Base-by-base conservation (phyloP, 53 echinoderm and acorn worm species). In the Holothuria scabra region DNA sequence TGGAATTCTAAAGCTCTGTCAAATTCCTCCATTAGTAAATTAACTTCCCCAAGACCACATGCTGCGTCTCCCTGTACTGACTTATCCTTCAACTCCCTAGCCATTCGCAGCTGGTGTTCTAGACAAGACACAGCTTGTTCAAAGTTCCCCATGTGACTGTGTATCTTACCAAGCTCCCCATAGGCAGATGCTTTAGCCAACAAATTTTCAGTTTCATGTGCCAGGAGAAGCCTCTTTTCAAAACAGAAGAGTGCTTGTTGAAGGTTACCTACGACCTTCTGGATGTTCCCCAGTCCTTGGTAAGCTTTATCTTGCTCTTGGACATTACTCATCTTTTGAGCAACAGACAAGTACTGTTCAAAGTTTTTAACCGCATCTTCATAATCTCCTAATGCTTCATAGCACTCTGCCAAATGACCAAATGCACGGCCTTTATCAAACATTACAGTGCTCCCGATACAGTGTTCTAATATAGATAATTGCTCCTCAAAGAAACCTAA, bases 81-180 rank as follows among this genome's bases (percentile, higher is more conserved):
- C 75, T 91, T 94, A 79, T 99, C 93, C 52, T 84, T 90, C 85
- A 89, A 87, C 59, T 94, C 99, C 70, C 83, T 86, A 2, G 99
- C 91, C 20, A 99, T 79, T 41, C 88, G 79, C 66, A 99, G 83
- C 76, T 99, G 99, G 48, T 99, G 91, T 74, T 99, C 95, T 16
- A 99, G 74, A 79, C 99, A 99, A 4, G 99, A 99, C 82, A 99
- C 92, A 37, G 99, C 94, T 76, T 99, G 99, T 33, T 99, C 99
- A 91, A 95, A 99, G 86, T 95, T 99, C 16, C 99, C 99, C 94
- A 99, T 94, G 62, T 95, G 88, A 56, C 99, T 99, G 67, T 99
- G 99, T 23, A 99, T 78, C 67, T 91, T 95, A 61, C 99, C 99
- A 34, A 99, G 93, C 74, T 99, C 94, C 11, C 99, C 99, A 46